These are phyloP conservation scores for Chiloscyllium plagiosum DNA, from an alignment of 2,113 vertebrate species.

Conservation along the genomic window DNA sequence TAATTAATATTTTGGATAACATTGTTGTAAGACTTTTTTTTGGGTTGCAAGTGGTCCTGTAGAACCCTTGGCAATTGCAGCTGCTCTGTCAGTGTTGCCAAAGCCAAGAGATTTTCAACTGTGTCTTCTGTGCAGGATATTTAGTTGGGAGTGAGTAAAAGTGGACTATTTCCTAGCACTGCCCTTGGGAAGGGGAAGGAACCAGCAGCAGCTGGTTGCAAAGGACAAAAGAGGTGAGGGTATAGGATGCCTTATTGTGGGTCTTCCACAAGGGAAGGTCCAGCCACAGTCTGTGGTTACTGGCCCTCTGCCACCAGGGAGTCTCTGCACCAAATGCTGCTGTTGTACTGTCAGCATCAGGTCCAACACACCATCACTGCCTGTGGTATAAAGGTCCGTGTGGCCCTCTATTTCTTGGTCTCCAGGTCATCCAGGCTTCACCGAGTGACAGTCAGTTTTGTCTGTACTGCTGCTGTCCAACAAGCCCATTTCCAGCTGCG, in stretches of 20 bases:
- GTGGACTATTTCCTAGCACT: not conserved
- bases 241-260: not conserved
- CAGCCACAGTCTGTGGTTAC: not conserved
- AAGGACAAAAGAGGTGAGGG: not conserved
- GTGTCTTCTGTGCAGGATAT: not conserved
- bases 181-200: not conserved
- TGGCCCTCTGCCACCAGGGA: not conserved
- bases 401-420: not conserved
- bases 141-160: not conserved
- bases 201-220: not conserved
- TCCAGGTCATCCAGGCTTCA: not conserved
- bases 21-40: no score
- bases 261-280: not conserved
- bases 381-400: not conserved
- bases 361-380: not conserved
- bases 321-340: not conserved
- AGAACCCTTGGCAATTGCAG: not conserved
- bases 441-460: not conserved
- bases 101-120: not conserved
- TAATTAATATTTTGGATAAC: no score
- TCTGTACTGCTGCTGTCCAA: not conserved
- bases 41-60: not conserved
- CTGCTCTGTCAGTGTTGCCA: not conserved
- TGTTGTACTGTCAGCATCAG: not conserved
- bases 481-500: not conserved